A percentile compares a stretch with the other conserved stretches of the same genome.
These are phyloP conservation scores for Cololabis saira DNA, from an alignment of 2,113 vertebrate genomes.

Conservation along the genomic window DNA sequence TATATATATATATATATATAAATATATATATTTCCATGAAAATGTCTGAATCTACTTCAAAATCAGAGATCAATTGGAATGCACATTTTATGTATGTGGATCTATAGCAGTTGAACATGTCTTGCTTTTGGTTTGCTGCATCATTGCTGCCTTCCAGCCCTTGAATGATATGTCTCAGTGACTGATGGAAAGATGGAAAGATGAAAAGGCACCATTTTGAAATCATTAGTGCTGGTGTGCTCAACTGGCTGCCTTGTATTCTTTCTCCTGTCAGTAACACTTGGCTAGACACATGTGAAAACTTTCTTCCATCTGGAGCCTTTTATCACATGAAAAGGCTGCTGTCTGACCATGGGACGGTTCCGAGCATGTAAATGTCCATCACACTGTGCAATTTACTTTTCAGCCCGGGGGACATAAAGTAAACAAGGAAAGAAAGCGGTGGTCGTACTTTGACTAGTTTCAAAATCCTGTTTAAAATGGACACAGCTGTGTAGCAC, in stretches of 20 bases:
- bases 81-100: neutral
- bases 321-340: constrained; percentile 70
- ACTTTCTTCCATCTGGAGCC: constrained; percentile 50
- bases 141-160: constrained; percentile 45
- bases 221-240: constrained; percentile 58
- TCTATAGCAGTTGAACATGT: constrained; percentile 21
- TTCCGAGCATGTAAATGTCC: constrained; percentile 53
- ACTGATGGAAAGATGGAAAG: constrained; percentile 40
- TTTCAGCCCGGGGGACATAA: constrained; percentile 23
- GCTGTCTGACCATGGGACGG: constrained; percentile 54
- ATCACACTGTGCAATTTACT: constrained; percentile 48
- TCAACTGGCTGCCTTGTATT: constrained; percentile 52
- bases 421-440: constrained; percentile 48
- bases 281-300: constrained; percentile 57
- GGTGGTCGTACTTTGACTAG: constrained; percentile 12
- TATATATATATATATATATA: too few relatives aligned
- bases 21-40: too few relatives aligned
- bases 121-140: constrained; percentile 32
- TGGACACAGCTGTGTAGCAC: constrained; percentile 7
- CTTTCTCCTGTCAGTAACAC: constrained; percentile 67
- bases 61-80: constrained; percentile 15
- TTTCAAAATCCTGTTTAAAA: constrained; percentile 46
- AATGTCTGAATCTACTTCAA: too few relatives aligned
- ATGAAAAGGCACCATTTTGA: constrained; percentile 71
- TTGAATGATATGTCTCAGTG: constrained; percentile 60